phyloP scores from a whole-genome alignment of 2,113 vertebrate species.

The Lepus europaeus region DNA sequence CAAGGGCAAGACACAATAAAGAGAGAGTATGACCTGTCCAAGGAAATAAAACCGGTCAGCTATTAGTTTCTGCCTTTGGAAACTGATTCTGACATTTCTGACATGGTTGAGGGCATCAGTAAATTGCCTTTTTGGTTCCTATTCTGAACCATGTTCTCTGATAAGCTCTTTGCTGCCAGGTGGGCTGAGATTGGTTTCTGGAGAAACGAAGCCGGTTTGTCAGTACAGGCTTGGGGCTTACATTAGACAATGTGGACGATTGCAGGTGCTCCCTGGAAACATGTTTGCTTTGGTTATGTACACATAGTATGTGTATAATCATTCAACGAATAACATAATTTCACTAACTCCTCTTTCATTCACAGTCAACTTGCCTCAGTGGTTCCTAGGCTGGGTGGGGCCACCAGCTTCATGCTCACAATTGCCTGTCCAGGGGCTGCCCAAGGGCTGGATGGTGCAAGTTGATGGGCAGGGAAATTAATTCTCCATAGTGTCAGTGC shows the following conservation, averaged over 20 bases:
- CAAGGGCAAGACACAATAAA: not conserved
- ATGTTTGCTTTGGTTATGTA: not conserved
- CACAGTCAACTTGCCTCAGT: not conserved
- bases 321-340: not conserved
- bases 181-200: not conserved
- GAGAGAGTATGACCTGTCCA: not conserved
- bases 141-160: not conserved
- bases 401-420: not conserved
- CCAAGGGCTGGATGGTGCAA: not conserved
- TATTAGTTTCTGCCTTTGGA: not conserved
- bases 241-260: not conserved
- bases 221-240: not conserved
- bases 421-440: not conserved
- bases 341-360: not conserved
- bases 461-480: not conserved
- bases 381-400: not conserved
- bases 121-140: not conserved
- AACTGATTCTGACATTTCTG: not conserved
- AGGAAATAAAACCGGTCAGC: not conserved
- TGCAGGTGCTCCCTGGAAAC: not conserved
- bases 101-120: not conserved
- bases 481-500: too few relatives aligned
- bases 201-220: not conserved
- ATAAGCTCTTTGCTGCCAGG: not conserved
- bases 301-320: not conserved